These are phyloP conservation scores for Apotomis capreana DNA, from an alignment of 2,888 invertebrate species.

Conservation along the genomic window DNA sequence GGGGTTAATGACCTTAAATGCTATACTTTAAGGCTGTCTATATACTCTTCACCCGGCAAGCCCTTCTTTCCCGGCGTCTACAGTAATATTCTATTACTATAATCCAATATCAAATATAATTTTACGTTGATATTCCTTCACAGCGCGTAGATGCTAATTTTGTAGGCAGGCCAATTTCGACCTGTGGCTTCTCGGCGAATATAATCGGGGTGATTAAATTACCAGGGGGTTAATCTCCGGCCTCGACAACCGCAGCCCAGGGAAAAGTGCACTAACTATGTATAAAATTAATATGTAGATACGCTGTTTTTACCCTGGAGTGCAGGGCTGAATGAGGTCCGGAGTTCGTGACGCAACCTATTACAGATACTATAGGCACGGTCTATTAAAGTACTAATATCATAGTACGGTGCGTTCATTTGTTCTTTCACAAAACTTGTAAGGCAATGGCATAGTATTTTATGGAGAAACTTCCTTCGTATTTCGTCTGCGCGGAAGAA, in stretches of 20 bases:
- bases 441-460: too few species aligned
- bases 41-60: too few species aligned
- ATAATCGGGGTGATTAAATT: conserved; percentile 23
- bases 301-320: background rate
- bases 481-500: too few species aligned
- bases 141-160: background rate
- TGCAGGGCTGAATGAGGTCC: background rate
- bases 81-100: background rate
- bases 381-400: too few species aligned
- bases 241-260: conserved; percentile 9
- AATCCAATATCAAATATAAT: background rate
- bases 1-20: too few species aligned
- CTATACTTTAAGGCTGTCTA: background rate
- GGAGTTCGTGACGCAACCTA: conserved; percentile 26
- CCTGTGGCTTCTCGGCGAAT: conserved; percentile 7
- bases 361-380: conserved; percentile 19
- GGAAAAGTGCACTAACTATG: background rate
- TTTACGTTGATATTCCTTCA: background rate
- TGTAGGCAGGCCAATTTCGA: conserved; percentile 2
- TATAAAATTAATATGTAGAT: background rate
- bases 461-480: too few species aligned
- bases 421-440: too few species aligned
- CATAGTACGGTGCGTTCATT: too few species aligned
- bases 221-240: conserved; percentile 16
- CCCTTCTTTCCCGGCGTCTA: too few species aligned